Evolutionary conservation across 2,888 invertebrate genomes (phyloP).

Genomic region (Drosophila neutralis): DNA sequence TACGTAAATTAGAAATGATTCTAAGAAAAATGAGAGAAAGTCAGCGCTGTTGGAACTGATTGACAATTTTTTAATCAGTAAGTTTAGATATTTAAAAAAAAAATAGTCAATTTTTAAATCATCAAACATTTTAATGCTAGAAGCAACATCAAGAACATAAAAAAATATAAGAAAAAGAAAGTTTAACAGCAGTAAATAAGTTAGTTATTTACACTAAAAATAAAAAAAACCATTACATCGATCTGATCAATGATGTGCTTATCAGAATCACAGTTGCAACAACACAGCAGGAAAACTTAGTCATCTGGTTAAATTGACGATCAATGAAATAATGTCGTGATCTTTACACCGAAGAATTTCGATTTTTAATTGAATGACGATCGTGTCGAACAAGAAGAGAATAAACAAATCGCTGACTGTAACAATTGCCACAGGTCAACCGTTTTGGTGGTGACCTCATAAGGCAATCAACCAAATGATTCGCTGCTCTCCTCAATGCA

Average conservation of each 20-base stretch:
- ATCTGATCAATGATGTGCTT: neutral
- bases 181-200: neutral
- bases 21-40: neutral
- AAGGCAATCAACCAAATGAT: constrained; percentile 52
- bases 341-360: constrained; percentile 45
- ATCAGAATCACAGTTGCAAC: neutral
- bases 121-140: neutral
- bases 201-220: neutral
- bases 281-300: constrained; percentile 10
- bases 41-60: neutral
- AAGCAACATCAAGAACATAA: neutral
- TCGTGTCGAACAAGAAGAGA: constrained; percentile 45
- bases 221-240: neutral
- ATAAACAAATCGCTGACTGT: constrained; percentile 53
- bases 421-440: constrained; percentile 56
- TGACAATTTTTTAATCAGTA: neutral
- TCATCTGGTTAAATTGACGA: constrained; percentile 35
- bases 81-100: neutral
- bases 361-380: constrained; percentile 69
- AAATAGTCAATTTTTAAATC: neutral
- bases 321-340: constrained; percentile 41
- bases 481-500: constrained; percentile 45
- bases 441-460: constrained; percentile 55
- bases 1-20: neutral
- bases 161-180: neutral